Base-by-base conservation (phyloP, 2,113 vertebrate genomes). In the Zosterops lateralis region DNA sequence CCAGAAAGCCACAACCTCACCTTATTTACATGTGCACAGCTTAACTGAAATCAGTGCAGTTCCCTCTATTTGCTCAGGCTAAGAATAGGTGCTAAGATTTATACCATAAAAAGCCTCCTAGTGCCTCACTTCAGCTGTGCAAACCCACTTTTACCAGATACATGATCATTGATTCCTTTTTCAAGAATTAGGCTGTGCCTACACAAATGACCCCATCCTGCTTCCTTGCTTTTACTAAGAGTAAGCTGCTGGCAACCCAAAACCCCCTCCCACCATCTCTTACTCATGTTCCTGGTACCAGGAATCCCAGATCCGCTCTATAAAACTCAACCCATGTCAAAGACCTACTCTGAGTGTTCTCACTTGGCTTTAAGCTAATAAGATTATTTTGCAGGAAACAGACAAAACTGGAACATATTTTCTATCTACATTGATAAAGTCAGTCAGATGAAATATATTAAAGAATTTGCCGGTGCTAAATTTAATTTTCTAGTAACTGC, bases 401-500 rank as follows among this genome's bases (percentile, higher is more conserved):
- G 80, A 92, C 60, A 82, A 68, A 96, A 77, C 42, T 89, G 62
- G 28, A 92, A 88, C 42, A 61, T 82, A 89, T 87, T 93, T 96
- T 95, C 80, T 96, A 25, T 79, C 95, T 95, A 94, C 76, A 81
- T 66, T 61, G 67, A 80, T 92, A 91, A 87, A 92, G 64, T 87
- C 78, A 93, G 86, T 95, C 95, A 96, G 89, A 89, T 95, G 92
- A 77, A 95, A 93, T 82, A 93, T 62, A 97, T 96, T 93, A 96
- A 92, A 87, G 56, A 97, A 97, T 84, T 92, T 89, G 87, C 81
- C 95, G n/a, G 48, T 95, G 68, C 44, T 85, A 96, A 95, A 97
- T 96, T 96, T 95, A 94, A 97, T 97, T 97, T 97, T 95, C 86
- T 90, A 92, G 87, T 92, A 96, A 96, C 60, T 93, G 71, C 84